phyloP scores from a whole-genome alignment of 2,113 vertebrate genomes.

The Carlito syrichta region DNA sequence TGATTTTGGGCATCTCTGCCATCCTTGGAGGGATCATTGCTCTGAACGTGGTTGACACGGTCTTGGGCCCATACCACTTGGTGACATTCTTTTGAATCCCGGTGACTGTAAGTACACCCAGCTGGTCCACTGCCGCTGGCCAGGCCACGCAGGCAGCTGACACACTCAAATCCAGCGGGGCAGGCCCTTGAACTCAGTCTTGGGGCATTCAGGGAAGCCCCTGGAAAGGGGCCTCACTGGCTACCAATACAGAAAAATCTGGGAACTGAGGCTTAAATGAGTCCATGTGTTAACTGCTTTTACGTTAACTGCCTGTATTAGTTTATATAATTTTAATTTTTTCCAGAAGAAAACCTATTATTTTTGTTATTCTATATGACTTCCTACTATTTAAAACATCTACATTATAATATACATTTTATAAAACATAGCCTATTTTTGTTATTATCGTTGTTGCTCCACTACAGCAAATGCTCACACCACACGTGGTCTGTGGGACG shows the following conservation, averaged over 20 bases:
- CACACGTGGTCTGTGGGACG: background rate
- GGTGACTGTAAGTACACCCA: slow-evolving; percentile 89
- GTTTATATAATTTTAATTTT: background rate
- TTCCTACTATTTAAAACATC: background rate
- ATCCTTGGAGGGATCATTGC: slow-evolving; percentile 96
- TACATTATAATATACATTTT: background rate
- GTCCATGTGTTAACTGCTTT: too few relatives aligned
- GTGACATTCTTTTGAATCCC: slow-evolving; percentile 98
- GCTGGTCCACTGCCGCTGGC: rapidly evolving
- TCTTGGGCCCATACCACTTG: slow-evolving; percentile 92
- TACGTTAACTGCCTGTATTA: background rate
- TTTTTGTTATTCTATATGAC: background rate
- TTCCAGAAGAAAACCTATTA: background rate
- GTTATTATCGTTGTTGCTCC: too few relatives aligned
- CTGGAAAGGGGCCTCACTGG: rapidly evolving
- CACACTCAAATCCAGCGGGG: rapidly evolving
- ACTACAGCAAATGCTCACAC: background rate
- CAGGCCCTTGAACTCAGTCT: background rate
- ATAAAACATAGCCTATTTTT: too few relatives aligned
- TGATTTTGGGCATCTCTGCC: slow-evolving; percentile 93
- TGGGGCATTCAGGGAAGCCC: background rate
- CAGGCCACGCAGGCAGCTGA: rapidly evolving
- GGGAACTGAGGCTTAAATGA: too few relatives aligned
- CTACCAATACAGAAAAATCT: rapidly evolving
- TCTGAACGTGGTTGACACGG: slow-evolving; percentile 92